Percentiles rank a stretch among this genome's conserved stretches.
Evolutionary conservation across 1,140 invertebrate species (phyloP).

Genomic region (Elymnias hypermnestra): DNA sequence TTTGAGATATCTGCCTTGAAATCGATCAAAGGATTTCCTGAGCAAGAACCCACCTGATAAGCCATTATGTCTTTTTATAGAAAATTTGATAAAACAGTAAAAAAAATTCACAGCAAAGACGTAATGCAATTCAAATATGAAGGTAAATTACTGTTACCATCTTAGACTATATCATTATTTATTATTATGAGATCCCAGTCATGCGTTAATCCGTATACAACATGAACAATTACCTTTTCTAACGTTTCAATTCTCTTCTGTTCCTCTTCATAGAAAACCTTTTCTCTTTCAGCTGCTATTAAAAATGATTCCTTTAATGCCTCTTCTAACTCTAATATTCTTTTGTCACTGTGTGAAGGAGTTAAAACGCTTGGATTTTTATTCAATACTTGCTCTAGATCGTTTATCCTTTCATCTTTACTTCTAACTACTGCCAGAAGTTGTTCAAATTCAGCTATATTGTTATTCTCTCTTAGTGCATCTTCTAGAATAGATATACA

Average conservation of each 20-base stretch:
- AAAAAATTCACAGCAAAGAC: no score
- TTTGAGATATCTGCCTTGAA: no score
- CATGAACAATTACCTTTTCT: constrained; percentile 76
- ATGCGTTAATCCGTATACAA: no score
- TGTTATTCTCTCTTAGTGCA: constrained; percentile 74
- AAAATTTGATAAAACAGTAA: no score
- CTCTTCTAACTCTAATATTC: constrained; percentile 88
- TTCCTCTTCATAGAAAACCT: constrained; percentile 79
- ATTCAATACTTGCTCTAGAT: constrained; percentile 73
- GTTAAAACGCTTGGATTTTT: constrained; percentile 61
- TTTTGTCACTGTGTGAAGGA: constrained; percentile 56
- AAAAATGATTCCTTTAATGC: constrained; percentile 83
- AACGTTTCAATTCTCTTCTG: constrained; percentile 77
- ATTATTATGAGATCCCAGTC: no score
- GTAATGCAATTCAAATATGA: no score
- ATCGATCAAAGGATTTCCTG: no score
- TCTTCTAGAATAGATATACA: constrained; percentile 76
- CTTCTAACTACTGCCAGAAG: constrained; percentile 72
- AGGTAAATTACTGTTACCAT: no score
- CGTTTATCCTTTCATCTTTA: constrained; percentile 72
- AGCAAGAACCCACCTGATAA: no score
- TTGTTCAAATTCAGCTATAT: constrained; percentile 76
- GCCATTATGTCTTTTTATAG: no score
- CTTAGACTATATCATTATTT: no score
- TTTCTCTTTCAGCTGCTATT: constrained; percentile 80